These are phyloP conservation scores for Harlomillsia oculata DNA, from an alignment of 1,140 invertebrate genomes.

Conservation along the genomic window DNA sequence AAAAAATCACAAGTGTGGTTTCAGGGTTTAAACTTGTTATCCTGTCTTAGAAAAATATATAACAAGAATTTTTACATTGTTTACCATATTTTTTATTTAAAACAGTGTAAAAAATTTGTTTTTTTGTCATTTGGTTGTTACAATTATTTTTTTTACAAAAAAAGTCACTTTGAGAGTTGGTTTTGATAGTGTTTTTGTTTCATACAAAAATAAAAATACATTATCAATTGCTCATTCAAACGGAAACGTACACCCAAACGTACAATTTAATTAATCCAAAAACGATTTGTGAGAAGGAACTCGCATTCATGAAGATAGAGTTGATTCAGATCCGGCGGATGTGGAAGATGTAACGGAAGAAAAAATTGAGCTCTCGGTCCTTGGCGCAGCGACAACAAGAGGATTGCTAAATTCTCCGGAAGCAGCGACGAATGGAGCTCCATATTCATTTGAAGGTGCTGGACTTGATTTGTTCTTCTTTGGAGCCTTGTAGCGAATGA, in stretches of 20 bases:
- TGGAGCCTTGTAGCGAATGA: conserved; percentile 19
- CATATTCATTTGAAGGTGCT: neutral
- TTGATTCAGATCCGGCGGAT: neutral
- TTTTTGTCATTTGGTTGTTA: no score
- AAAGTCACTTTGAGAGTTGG: no score
- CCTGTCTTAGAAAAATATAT: no score
- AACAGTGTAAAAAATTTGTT: no score
- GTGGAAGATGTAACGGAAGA: neutral
- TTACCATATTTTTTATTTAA: no score
- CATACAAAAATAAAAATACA: conserved; percentile 9
- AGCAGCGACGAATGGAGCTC: conserved; percentile 7
- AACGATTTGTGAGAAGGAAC: neutral
- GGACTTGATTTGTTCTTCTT: conserved; percentile 6
- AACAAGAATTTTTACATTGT: no score
- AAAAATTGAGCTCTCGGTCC: no score
- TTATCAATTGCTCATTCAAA: conserved; percentile 4
- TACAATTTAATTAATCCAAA: neutral
- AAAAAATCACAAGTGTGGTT: no score
- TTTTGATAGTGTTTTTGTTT: no score
- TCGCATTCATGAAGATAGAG: neutral
- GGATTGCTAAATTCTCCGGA: neutral
- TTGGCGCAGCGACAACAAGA: conserved; percentile 18
- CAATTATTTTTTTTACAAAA: no score
- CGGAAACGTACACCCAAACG: no score
- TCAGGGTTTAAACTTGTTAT: no score